Evolutionary conservation across 2,797 vertebrate species (phyloP).

Genomic region (Rhyacichthys aspro): DNA sequence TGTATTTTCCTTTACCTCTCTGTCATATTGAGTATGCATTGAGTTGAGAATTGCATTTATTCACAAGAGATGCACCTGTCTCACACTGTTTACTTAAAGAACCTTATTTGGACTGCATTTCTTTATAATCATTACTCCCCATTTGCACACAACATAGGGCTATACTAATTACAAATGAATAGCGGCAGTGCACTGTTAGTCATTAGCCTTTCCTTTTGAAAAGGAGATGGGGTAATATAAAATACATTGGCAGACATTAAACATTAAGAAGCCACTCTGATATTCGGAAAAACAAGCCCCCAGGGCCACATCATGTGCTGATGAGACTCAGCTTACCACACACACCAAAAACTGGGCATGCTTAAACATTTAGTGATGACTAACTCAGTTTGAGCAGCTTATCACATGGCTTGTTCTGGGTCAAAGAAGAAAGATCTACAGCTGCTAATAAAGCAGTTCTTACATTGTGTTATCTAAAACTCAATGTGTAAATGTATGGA

Average conservation of each 20-base stretch:
- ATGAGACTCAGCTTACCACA: constrained; percentile 68
- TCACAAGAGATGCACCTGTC: constrained; percentile 10
- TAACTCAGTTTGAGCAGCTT: constrained; percentile 52
- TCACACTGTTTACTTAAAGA: constrained; percentile 32
- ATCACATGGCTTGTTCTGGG: constrained; percentile 38
- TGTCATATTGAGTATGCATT: not conserved
- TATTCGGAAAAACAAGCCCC: constrained; percentile 78
- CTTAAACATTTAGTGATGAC: constrained; percentile 75
- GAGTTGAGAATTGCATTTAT: not conserved
- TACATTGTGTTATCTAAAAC: not conserved
- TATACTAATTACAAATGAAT: constrained; percentile 74
- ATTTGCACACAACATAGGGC: constrained; percentile 66
- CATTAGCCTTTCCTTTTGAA: constrained; percentile 82
- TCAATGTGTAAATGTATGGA: not conserved
- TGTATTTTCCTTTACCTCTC: too few species aligned
- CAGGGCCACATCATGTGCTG: constrained; percentile 65
- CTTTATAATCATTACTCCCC: constrained; percentile 52
- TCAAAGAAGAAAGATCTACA: constrained; percentile 15
- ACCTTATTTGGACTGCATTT: constrained; percentile 17
- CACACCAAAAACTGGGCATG: constrained; percentile 64
- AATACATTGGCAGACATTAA: constrained; percentile 80
- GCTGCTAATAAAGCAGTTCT: constrained; percentile 20
- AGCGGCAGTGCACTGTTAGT: constrained; percentile 55
- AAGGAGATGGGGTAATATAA: constrained; percentile 79
- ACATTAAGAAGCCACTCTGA: constrained; percentile 77